Percentiles rank a stretch among this genome's conserved stretches.
Evolutionary conservation across 2,797 vertebrate species (phyloP).

Genomic region (Pterois miles): DNA sequence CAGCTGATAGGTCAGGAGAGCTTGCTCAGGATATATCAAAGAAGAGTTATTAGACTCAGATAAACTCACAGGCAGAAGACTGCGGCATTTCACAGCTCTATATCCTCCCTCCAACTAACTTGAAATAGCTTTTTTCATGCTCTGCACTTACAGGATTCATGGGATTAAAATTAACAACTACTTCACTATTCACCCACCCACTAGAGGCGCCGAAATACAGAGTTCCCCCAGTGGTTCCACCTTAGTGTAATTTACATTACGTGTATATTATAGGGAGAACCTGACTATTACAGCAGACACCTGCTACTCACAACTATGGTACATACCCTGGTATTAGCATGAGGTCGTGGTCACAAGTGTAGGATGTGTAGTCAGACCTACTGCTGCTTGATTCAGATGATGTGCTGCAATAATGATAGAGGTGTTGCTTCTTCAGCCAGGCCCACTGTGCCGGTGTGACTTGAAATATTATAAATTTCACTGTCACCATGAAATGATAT

Average conservation of each 20-base stretch:
- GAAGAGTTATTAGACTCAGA: neutral
- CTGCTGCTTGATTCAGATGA: conserved; percentile 33
- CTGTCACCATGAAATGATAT: neutral
- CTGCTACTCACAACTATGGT: conserved; percentile 45
- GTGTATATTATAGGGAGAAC: conserved; percentile 64
- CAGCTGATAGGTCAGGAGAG: neutral
- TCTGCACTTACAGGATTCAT: conserved; percentile 66
- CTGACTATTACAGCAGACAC: conserved; percentile 69
- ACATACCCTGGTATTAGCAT: conserved; percentile 59
- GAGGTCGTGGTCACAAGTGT: conserved; percentile 20
- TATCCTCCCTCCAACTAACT: conserved; percentile 13
- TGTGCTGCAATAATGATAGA: conserved; percentile 9
- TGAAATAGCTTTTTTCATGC: conserved; percentile 47
- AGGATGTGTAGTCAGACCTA: conserved; percentile 16
- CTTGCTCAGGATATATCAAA: neutral
- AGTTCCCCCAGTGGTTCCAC: conserved; percentile 34
- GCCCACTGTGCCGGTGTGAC: neutral
- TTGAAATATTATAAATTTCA: neutral
- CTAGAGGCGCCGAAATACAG: conserved; percentile 52
- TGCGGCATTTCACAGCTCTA: neutral
- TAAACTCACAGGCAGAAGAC: conserved; percentile 25
- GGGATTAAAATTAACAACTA: conserved; percentile 73
- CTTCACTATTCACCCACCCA: conserved; percentile 42
- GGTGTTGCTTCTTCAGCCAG: neutral
- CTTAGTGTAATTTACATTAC: conserved; percentile 53